Base-by-base conservation (phyloP, 1,140 invertebrate species). In the Oedothorax gibbosus region DNA sequence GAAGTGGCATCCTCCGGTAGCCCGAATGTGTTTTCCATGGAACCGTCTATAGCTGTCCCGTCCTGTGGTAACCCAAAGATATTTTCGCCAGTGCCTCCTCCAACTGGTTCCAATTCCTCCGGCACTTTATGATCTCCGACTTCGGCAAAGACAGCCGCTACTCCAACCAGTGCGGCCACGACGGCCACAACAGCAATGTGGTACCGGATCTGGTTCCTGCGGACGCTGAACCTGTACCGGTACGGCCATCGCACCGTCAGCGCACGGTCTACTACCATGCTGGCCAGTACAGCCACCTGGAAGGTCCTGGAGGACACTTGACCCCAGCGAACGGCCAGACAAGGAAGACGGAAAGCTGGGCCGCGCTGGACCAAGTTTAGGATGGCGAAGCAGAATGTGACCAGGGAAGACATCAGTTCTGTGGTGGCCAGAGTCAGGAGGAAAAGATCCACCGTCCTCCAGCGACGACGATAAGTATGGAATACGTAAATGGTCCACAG, bases 391-490 rank as follows among this genome's bases (percentile, higher is more conserved):
- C 90, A 87, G 35, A 92, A 89, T 6, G 91, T 88, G 50, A 90
- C 91, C 6, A 91, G 86, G 62, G 92, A 91, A 86, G 91, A 90
- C 9, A 90, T 89, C 54, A 92, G 88, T 60, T 92, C 91, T 86
- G 91, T 88, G 0, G 89, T 87, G 69, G 91, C 88, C 7, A 92
- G 87, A 15, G 91, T 91, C 15, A 92, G 89, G 15, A 92, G 88
- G 56, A 93, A 91, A 21, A 92, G 89, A 77, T 93, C 92, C 85
- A 92, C 90, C n/a, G 91, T 91, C 21, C 92, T 88, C 89, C 92
- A 90, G 35, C 90, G 88, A 0, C 89, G 88, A 15, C 92, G 90
- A 85, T 92, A 91, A 60, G 91, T 91, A 88, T 92, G 91, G 88
- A 92, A 88, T 8, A 89, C 87, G 21, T 88, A 87, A 15, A 89